phyloP scores from a whole-genome alignment of 2,888 invertebrate species.

The Endotricha flammealis region DNA sequence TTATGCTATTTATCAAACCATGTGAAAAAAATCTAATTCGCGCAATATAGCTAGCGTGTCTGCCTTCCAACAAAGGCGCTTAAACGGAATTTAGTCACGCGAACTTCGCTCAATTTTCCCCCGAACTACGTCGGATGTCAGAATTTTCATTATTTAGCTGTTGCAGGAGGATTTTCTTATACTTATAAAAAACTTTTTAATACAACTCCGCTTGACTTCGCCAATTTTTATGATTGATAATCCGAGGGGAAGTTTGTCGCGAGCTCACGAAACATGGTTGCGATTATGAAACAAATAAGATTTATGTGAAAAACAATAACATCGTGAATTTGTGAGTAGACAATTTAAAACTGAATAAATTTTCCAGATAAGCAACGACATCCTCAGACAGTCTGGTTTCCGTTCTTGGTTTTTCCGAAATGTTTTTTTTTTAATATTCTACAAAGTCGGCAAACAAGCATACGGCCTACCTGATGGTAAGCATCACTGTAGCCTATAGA shows the following conservation, averaged over 20 bases:
- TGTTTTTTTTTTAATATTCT: no score
- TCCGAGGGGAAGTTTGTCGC: not conserved
- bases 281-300: no score
- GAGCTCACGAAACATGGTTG: not conserved
- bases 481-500: no score
- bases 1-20: not conserved
- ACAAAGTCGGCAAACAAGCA: no score
- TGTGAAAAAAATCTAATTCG: conserved; percentile 18
- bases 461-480: no score
- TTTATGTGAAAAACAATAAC: no score
- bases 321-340: no score
- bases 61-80: conserved; percentile 12
- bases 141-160: conserved; percentile 2
- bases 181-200: not conserved
- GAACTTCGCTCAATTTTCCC: conserved; percentile 14
- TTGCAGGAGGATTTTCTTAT: not conserved
- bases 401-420: no score
- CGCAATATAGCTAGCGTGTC: conserved; percentile 17
- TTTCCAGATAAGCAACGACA: no score
- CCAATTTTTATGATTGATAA: not conserved
- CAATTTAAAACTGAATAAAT: no score
- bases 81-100: conserved; percentile 34
- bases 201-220: not conserved
- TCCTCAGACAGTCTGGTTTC: no score
- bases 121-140: conserved; percentile 9